Evolutionary conservation across 2,888 invertebrate species (phyloP).

Genomic region (Tenodera sinensis): DNA sequence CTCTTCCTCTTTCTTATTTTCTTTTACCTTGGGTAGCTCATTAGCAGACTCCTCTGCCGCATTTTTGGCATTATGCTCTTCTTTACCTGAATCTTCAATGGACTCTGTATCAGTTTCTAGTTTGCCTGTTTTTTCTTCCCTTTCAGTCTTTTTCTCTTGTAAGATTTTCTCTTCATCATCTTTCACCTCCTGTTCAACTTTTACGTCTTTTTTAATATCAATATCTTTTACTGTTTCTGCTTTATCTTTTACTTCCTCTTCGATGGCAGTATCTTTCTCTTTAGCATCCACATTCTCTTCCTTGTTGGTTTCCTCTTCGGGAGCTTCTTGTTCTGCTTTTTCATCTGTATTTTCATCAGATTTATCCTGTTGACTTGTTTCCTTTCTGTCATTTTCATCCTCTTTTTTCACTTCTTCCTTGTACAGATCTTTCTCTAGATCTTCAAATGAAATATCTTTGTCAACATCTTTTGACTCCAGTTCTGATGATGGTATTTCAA

Average conservation of each 20-base stretch:
- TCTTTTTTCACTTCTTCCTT: background rate
- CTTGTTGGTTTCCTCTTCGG: no score
- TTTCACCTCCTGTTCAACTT: background rate
- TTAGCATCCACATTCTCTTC: background rate
- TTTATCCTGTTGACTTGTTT: no score
- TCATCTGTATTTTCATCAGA: background rate
- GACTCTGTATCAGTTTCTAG: constrained; percentile 9
- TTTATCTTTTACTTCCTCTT: constrained; percentile 53
- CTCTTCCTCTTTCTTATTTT: no score
- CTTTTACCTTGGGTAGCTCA: no score
- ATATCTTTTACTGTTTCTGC: constrained; percentile 29
- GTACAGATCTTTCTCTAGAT: background rate
- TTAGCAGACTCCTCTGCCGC: constrained; percentile 16
- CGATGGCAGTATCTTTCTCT: constrained; percentile 36
- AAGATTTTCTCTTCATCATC: constrained; percentile 19
- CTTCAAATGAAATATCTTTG: background rate
- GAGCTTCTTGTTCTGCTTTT: no score
- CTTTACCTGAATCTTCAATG: constrained; percentile 26
- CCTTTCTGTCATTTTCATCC: background rate
- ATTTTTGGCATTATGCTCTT: constrained; percentile 35
- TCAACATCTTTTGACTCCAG: background rate
- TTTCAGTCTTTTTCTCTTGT: constrained; percentile 22
- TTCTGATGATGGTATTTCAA: constrained; percentile 1
- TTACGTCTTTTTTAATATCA: background rate
- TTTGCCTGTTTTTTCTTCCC: constrained; percentile 3